Base-by-base conservation (phyloP, 1,140 invertebrate species). In the Platorchestia sp. region DNA sequence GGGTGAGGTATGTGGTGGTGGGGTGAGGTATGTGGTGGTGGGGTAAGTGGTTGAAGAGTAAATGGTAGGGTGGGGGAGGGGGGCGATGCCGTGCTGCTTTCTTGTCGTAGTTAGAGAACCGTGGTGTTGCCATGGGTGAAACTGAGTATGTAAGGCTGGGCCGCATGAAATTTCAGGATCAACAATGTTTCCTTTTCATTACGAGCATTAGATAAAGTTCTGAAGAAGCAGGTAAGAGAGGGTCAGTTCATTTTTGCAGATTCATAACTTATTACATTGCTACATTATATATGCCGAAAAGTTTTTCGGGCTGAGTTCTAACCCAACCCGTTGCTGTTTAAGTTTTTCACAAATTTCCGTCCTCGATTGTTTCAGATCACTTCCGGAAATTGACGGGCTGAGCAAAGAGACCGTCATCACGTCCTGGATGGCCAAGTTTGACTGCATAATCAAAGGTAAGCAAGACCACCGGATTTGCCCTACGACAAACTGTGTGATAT, bases 361-460 rank as follows among this genome's bases (percentile, higher is more conserved):
- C n/a, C n/a, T n/a, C n/a, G n/a, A n/a, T n/a, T 89, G 87, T 89
- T 51, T 53, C 89, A 97, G 99, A 97, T 99, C 99, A 97, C 98
- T 99, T 97, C 99, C 99, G 96, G 99, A 99, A 98, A 99, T 99
- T 97, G 99, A 99, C 97, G 99, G 99, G 95, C 97, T 99, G 96
- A 99, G 99, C 97, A 99, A 99, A 98, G 99, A 99, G 97, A 99
- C 99, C 95, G 99, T 99, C 44, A 97, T 99, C 96, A 99, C 99
- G 95, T 99, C 99, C 95, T 99, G 99, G 99, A 98, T 99, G 98
- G 99, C 99, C 59, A 99, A 99, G 97, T 99, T 99, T 97, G 99
- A 99, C 97, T 99, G 99, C 97, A 99, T 99, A 97, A 98, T 99
- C 97, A 99, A 99, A 97, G 99, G 99, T 97, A 97, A 96, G 96